Evolutionary conservation across 2,797 vertebrate species (phyloP).

Genomic region (Protonibea diacanthus): DNA sequence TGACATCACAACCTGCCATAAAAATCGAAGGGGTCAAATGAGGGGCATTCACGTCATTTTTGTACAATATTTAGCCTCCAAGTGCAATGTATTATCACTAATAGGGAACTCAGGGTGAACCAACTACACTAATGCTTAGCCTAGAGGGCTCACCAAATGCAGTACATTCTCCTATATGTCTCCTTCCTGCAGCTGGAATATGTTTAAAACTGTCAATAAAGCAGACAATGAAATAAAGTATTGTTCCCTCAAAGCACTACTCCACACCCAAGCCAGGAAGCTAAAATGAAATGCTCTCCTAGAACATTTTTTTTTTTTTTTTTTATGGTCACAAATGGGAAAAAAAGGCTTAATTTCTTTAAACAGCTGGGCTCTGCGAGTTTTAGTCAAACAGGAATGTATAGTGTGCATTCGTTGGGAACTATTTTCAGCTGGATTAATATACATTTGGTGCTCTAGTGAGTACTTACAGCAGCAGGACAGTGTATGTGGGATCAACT

Average conservation of each 20-base stretch:
- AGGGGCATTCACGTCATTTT: background rate
- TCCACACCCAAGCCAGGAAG: background rate
- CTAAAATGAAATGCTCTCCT: background rate
- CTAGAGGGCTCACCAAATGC: background rate
- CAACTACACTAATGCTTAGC: background rate
- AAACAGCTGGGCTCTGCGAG: background rate
- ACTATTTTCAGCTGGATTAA: conserved; percentile 4
- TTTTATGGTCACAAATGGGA: background rate
- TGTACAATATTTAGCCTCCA: background rate
- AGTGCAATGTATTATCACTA: background rate
- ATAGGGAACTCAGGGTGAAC: background rate
- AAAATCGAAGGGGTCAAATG: background rate
- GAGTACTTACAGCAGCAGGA: conserved; percentile 12
- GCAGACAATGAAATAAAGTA: background rate
- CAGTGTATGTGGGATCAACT: background rate
- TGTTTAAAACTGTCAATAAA: background rate
- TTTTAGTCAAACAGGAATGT: background rate
- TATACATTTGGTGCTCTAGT: background rate
- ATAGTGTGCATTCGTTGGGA: background rate
- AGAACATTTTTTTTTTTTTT: no score
- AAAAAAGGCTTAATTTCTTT: background rate
- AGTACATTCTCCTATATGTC: background rate
- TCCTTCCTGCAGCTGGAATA: background rate
- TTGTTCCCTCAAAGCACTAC: background rate
- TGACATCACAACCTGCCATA: background rate